phyloP scores from a whole-genome alignment of 2,113 vertebrate genomes.

The Trichomycterus rosablanca region DNA sequence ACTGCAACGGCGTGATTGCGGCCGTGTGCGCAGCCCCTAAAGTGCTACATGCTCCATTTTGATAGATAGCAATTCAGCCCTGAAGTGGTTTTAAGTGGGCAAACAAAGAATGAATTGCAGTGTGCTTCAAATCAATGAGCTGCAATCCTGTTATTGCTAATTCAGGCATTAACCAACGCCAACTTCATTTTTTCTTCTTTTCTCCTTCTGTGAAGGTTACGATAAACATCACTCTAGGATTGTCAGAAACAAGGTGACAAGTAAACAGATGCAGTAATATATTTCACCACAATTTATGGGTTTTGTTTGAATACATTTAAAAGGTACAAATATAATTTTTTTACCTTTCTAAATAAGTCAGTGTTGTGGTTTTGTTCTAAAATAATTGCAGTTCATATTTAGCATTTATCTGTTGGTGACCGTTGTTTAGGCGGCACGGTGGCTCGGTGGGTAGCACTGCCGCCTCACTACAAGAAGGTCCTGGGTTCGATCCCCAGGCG shows the following conservation, averaged over 20 bases:
- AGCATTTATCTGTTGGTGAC: too few species aligned
- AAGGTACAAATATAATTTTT: too few species aligned
- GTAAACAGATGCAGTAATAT: too few species aligned
- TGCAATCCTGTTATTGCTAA: slow-evolving; percentile 38
- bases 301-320: too few species aligned
- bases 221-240: neutral
- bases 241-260: neutral
- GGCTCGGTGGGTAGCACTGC: too few species aligned
- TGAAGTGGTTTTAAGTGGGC: slow-evolving; percentile 41
- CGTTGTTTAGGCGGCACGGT: too few species aligned
- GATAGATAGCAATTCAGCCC: slow-evolving; percentile 31
- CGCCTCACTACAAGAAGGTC: too few species aligned
- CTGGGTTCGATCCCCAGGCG: too few species aligned
- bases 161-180: slow-evolving; percentile 27
- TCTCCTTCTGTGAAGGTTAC: neutral
- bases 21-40: slow-evolving; percentile 11
- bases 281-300: neutral
- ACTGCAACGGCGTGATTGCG: slow-evolving; percentile 9
- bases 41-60: slow-evolving; percentile 25
- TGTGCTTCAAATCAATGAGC: slow-evolving; percentile 40
- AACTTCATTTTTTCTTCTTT: slow-evolving; percentile 22
- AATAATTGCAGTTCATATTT: too few species aligned
- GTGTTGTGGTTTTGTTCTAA: too few species aligned
- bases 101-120: slow-evolving; percentile 40
- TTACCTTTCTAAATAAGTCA: too few species aligned